Percentiles rank a stretch among this genome's conserved stretches.
Conservation (phyloP, 2,797 vertebrate genomes). For the Rhabdomys pumilio region DNA sequence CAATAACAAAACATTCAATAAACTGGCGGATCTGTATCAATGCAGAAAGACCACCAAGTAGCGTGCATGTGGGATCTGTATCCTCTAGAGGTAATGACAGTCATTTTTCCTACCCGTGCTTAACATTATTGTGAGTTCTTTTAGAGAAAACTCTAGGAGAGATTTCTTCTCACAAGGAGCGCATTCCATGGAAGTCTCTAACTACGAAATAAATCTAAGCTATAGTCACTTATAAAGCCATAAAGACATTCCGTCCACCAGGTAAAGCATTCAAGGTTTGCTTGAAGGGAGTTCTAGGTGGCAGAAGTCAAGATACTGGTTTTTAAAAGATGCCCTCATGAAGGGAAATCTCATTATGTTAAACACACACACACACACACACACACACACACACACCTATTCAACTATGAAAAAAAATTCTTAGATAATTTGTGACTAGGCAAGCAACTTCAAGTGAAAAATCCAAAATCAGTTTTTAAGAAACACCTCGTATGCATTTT, state of each 20-base stretch:
- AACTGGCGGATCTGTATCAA: background rate
- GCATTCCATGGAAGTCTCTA: background rate
- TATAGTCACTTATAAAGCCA: conserved; percentile 46
- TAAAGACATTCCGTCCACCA: conserved; percentile 60
- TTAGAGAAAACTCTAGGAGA: conserved; percentile 57
- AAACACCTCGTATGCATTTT: conserved; percentile 71
- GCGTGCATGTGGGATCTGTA: background rate
- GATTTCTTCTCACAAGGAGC: conserved; percentile 33
- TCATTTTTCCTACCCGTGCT: background rate
- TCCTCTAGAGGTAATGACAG: background rate
- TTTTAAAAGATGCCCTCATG: conserved; percentile 68
- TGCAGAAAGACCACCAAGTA: conserved; percentile 10
- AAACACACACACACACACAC: background rate
- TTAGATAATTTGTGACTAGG: conserved; percentile 82
- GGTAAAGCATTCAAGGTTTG: conserved; percentile 48
- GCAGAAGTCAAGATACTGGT: conserved; percentile 62
- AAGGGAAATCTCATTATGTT: conserved; percentile 80
- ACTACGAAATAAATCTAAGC: conserved; percentile 67
- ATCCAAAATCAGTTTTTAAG: conserved; percentile 76
- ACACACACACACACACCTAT: conserved; percentile 47
- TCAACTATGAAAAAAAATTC: conserved; percentile 71
- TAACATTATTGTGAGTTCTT: conserved; percentile 23
- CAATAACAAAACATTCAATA: background rate
- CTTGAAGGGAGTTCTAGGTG: background rate
- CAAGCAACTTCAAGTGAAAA: conserved; percentile 78